phyloP scores from a whole-genome alignment of 2,113 vertebrate genomes.

The Thamnophis sirtalis region DNA sequence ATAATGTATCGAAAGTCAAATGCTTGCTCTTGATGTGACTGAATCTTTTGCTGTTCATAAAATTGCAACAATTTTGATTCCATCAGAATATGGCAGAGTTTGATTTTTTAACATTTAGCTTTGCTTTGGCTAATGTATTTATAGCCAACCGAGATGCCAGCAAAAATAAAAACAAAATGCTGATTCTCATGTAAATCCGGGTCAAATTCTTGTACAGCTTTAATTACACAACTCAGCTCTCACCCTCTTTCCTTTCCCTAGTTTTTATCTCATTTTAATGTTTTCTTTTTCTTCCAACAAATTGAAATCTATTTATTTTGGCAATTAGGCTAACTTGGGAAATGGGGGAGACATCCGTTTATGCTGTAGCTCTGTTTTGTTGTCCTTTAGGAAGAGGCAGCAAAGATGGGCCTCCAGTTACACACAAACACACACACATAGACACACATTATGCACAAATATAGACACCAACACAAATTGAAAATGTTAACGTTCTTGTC shows the following conservation, averaged over 20 bases:
- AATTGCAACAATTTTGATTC: slow-evolving; percentile 25
- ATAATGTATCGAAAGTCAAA: neutral
- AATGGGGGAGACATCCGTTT: slow-evolving; percentile 3
- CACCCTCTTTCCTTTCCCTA: neutral
- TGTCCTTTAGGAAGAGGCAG: slow-evolving; percentile 2
- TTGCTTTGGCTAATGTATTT: neutral
- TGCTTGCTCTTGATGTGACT: neutral
- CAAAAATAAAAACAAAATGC: slow-evolving; percentile 2
- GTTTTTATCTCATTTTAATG: slow-evolving; percentile 5
- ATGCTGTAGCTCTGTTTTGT: neutral
- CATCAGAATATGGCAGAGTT: slow-evolving; percentile 6
- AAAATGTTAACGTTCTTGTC: slow-evolving; percentile 28
- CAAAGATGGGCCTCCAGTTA: neutral
- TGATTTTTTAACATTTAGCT: neutral
- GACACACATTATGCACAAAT: neutral
- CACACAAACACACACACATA: too few relatives aligned
- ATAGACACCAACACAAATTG: neutral
- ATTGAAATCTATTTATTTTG: slow-evolving; percentile 16
- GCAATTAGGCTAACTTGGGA: slow-evolving; percentile 20
- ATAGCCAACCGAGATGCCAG: slow-evolving; percentile 14
- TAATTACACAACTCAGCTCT: slow-evolving; percentile 15
- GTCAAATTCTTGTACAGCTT: slow-evolving; percentile 32
- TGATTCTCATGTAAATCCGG: slow-evolving; percentile 42
- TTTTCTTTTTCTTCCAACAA: slow-evolving; percentile 14
- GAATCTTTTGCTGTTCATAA: slow-evolving; percentile 2